phyloP scores from a whole-genome alignment of 1,140 invertebrate genomes.

The Vollenhovia emeryi region DNA sequence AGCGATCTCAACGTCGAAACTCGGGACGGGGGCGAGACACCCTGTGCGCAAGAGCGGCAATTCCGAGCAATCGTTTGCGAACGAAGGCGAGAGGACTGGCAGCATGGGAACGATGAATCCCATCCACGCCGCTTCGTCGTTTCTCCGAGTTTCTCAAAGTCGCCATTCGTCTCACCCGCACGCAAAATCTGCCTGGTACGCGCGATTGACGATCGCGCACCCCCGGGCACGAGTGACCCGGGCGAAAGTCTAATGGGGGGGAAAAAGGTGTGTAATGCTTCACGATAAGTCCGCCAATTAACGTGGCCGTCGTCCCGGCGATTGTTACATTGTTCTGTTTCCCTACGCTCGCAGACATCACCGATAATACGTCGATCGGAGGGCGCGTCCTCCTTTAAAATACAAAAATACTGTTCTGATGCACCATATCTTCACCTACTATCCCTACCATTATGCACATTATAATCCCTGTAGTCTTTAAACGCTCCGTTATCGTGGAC shows the following conservation, averaged over 20 bases:
- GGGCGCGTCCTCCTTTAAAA: slow-evolving; percentile 69
- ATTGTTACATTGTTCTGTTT: slow-evolving; percentile 54
- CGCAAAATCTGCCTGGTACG: slow-evolving; percentile 11
- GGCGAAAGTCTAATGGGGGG: slow-evolving; percentile 21
- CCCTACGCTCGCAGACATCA: slow-evolving; percentile 62
- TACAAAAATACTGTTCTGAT: slow-evolving; percentile 82
- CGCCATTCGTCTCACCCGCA: slow-evolving; percentile 23
- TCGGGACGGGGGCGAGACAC: neutral
- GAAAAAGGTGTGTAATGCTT: slow-evolving; percentile 41
- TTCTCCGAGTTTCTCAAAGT: slow-evolving; percentile 10
- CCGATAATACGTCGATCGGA: slow-evolving; percentile 56
- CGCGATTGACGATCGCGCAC: slow-evolving; percentile 4
- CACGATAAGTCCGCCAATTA: slow-evolving; percentile 42
- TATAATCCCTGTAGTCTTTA: slow-evolving; percentile 74
- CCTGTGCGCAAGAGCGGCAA: neutral
- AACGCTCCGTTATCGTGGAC: slow-evolving; percentile 52
- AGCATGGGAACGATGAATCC: slow-evolving; percentile 23
- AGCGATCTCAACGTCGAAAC: neutral
- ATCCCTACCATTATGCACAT: slow-evolving; percentile 73
- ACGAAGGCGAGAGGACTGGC: slow-evolving; percentile 24
- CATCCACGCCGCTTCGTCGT: neutral
- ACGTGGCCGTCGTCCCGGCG: slow-evolving; percentile 10
- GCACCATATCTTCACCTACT: slow-evolving; percentile 74
- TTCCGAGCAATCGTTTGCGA: slow-evolving; percentile 38
- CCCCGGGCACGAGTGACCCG: neutral